Conservation (phyloP, 2,888 invertebrate species). For the Choristoneura rosaceana region DNA sequence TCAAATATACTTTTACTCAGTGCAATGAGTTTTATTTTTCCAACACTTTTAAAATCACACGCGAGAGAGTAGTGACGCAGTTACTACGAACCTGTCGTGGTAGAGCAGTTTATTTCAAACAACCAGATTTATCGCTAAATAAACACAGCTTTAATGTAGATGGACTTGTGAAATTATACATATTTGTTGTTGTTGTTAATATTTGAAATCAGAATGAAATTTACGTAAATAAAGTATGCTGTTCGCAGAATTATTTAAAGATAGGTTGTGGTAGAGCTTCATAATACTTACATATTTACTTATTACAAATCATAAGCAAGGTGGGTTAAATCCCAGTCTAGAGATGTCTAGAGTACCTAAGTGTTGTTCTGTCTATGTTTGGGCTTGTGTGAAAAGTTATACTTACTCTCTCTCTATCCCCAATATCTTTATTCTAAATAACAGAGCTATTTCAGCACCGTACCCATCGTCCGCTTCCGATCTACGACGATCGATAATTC, state of each 20-base stretch:
- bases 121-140: constrained; percentile 49
- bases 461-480: constrained; percentile 52
- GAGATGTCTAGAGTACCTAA: too few species aligned
- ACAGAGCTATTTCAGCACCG: constrained; percentile 59
- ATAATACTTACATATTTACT: not conserved
- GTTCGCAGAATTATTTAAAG: not conserved
- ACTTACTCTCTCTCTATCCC: too few species aligned
- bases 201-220: not conserved
- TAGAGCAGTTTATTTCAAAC: constrained; percentile 58
- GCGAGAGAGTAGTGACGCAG: constrained; percentile 28
- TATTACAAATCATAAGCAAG: not conserved
- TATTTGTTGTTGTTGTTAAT: constrained; percentile 25
- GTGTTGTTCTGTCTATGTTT: too few species aligned
- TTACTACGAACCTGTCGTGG: constrained; percentile 61
- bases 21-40: too few species aligned
- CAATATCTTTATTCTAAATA: not conserved
- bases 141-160: constrained; percentile 1
- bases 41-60: too few species aligned
- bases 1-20: too few species aligned
- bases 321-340: too few species aligned
- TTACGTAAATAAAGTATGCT: not conserved
- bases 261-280: not conserved
- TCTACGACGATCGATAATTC: constrained; percentile 66
- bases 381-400: too few species aligned
- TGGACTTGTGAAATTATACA: not conserved